These are phyloP conservation scores for Amblyraja radiata DNA, from an alignment of 2,797 vertebrate genomes.

Conservation along the genomic window DNA sequence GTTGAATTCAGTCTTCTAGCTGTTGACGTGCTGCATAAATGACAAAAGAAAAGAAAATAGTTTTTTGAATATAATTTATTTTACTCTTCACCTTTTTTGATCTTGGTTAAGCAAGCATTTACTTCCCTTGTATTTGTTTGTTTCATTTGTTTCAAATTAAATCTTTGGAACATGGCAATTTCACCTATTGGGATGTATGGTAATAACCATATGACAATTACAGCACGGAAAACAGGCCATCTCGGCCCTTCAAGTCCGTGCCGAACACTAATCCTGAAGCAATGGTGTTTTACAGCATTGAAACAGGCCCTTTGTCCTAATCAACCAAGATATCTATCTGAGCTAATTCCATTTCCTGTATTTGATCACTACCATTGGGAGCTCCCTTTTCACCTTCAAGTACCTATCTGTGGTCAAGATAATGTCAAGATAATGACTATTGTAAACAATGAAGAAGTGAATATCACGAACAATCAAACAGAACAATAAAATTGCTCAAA, in stretches of 20 bases:
- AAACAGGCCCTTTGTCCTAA: too few relatives aligned
- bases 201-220: too few relatives aligned
- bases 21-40: not conserved
- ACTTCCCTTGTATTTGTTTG: not conserved
- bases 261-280: too few relatives aligned
- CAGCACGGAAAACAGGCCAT: too few relatives aligned
- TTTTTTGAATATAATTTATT: not conserved
- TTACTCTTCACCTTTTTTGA: not conserved
- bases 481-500: not conserved
- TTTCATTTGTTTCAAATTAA: not conserved
- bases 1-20: not conserved
- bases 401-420: not conserved
- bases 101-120: not conserved
- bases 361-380: too few relatives aligned
- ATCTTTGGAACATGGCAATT: not conserved
- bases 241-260: too few relatives aligned
- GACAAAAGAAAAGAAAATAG: not conserved
- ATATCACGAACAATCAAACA: not conserved
- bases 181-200: not conserved
- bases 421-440: slow-evolving; percentile 25
- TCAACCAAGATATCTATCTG: too few relatives aligned
- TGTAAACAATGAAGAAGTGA: slow-evolving; percentile 5
- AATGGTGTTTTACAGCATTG: too few relatives aligned
- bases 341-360: too few relatives aligned
- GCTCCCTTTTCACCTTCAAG: too few relatives aligned